Base-by-base conservation (phyloP, 2,888 invertebrate genomes). In the Chloroclysta siterata region DNA sequence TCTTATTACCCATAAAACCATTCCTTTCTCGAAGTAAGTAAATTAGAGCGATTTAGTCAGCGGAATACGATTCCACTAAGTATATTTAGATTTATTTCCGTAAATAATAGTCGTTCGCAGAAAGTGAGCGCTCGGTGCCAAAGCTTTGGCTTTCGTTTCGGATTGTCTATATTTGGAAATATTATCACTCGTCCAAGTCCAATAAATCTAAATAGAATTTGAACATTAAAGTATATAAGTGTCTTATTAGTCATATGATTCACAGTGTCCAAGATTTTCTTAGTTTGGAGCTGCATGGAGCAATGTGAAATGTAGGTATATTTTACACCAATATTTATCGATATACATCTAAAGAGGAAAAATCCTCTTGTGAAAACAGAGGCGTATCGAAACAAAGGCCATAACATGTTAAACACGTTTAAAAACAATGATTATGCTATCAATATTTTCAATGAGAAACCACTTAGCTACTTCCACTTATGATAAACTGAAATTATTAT, bases 121-220 rank as follows among this genome's bases (percentile, higher is more conserved):
- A 57, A 65, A 17, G 46, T 11, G 57, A 7, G 44, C 13, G 60
- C 39, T 15, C 60, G 53, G 39, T 60, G 65, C 65, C 65, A 65
- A 65, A 56, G 60, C 65, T 60, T 65, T 60, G 60, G 53, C 57
- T 60, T 65, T 65, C 65, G 56, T 65, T 65, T 60, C n/a, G 53
- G 60, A 55, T n/a, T 53, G 4, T 57, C 47, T 60, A 57, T 60
- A 56, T 60, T 60, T 53, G 59, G 59, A 39, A 59, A 41, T 54
- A 63, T 17, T 15, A 62, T 17, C 3, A 41, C 53, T 17, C 5
- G 5, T 28, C 7, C 28, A 28, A 48, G 51, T 36, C 5, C 7
- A 33, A 28, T 15, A 51, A 14, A 14, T 7, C 15, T 33, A 8
- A 14, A 13, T 10, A 15, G 17, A 10, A 5, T 46, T 46, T 17